Evolutionary conservation across 2,113 vertebrate genomes (phyloP), one percentile per base, ranked within the genome.

Genomic region (Catharus fuscescens): DNA sequence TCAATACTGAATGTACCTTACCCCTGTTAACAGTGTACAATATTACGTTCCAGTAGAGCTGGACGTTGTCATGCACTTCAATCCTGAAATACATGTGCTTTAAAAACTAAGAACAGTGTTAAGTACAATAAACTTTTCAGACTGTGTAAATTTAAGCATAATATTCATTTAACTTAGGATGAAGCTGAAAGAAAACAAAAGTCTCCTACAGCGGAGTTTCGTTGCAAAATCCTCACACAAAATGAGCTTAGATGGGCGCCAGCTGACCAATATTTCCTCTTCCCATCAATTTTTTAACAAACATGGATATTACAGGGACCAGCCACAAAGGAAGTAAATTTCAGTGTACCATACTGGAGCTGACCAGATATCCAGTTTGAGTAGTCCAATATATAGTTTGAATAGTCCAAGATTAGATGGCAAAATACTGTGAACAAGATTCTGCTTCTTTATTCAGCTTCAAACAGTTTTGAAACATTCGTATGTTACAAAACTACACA

Each of bases 401-500:
- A 29, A 61, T 11, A 50, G 54, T 31, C 50, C 34, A 72, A 36
- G 62, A 66, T 72, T 11, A 44, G 26, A 50, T 32, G 0, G 1
- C 15, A 60, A 70, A 95, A 88, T 4, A 48, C 11, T 24, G 17
- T 14, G 28, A 88, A 66, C 2, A 8, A 83, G 67, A 31, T 38
- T 34, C 32, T 56, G 28, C 38, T 69, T 59, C 54, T 25, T 61
- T 36, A 40, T 36, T 24, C 25, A 56, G 24, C 9, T 20, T 70
- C 31, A 82, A 76, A 18, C 14, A 66, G 36, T 52, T 52, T 34
- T 80, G 42, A 91, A 65, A 80, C n/a, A 21, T 20, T 9, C 9
- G 28, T 10, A 15, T 0, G 0, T 32, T 48, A 73, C 57, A 36
- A n/a, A 77, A 74, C 7, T 18, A 16, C 0, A 7, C 36, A 28